These are phyloP conservation scores for Parasteatoda tepidariorum DNA, from an alignment of 1,140 invertebrate species.

Conservation along the genomic window DNA sequence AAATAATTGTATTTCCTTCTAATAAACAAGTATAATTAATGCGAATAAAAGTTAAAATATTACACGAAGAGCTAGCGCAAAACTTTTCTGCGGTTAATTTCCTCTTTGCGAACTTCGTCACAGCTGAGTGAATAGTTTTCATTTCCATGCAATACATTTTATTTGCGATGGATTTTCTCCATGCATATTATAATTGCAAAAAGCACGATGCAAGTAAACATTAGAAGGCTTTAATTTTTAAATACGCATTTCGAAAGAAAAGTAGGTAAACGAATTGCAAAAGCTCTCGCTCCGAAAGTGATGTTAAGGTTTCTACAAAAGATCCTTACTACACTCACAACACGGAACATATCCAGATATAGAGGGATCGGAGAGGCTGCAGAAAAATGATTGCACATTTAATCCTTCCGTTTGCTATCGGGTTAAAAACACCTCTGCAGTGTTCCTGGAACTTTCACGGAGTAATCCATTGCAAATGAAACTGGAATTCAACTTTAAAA, in stretches of 20 bases:
- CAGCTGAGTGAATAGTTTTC: background rate
- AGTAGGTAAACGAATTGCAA: conserved; percentile 26
- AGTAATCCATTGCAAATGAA: conserved; percentile 30
- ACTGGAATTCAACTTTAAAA: conserved; percentile 41
- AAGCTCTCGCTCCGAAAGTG: conserved; percentile 15
- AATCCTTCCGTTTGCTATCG: conserved; percentile 12
- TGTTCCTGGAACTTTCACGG: conserved; percentile 51
- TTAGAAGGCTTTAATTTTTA: background rate
- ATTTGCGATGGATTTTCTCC: background rate
- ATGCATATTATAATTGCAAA: background rate
- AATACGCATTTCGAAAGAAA: conserved; percentile 14
- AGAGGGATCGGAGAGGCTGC: conserved; percentile 16
- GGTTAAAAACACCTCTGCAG: background rate
- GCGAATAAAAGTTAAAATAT: background rate
- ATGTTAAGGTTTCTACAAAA: conserved; percentile 12
- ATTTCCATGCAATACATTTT: background rate
- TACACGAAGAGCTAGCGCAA: background rate
- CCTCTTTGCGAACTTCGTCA: background rate
- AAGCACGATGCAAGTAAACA: background rate
- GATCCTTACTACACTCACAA: background rate
- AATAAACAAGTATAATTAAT: background rate
- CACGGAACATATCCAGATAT: background rate
- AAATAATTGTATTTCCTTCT: background rate
- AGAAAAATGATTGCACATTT: conserved; percentile 47
- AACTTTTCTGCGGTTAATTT: background rate